phyloP scores from a whole-genome alignment of 2,113 vertebrate genomes.

The Trematomus loennbergii region DNA sequence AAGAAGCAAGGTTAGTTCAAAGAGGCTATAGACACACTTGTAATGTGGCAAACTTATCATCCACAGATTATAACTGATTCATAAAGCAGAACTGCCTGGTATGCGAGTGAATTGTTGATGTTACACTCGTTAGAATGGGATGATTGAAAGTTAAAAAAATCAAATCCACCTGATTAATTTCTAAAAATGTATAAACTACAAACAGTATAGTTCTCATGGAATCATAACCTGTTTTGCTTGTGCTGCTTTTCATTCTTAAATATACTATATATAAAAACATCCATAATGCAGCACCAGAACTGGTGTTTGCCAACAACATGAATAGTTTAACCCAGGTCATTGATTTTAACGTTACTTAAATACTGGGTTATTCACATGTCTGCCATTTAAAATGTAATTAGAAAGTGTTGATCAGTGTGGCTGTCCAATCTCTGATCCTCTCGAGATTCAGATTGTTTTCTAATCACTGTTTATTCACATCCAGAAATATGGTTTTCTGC shows the following conservation, averaged over 20 bases:
- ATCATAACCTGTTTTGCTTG: too few relatives aligned
- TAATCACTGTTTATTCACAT: slow-evolving; percentile 67
- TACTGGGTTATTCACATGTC: slow-evolving; percentile 46
- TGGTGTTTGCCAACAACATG: background rate
- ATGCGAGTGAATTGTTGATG: too few relatives aligned
- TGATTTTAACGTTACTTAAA: slow-evolving; percentile 40
- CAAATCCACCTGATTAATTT: background rate
- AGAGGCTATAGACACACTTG: background rate
- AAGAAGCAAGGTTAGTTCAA: background rate
- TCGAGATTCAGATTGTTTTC: slow-evolving; percentile 46
- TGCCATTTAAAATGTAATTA: slow-evolving; percentile 31
- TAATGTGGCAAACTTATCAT: background rate
- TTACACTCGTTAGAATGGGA: too few relatives aligned
- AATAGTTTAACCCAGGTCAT: background rate
- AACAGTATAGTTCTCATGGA: background rate
- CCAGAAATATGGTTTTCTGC: slow-evolving; percentile 35
- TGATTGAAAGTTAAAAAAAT: background rate
- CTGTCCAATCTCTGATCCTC: slow-evolving; percentile 62
- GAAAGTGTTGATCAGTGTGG: slow-evolving; percentile 34
- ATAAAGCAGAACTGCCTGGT: background rate
- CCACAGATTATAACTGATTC: background rate
- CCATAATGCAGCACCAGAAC: background rate
- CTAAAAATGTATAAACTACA: background rate
- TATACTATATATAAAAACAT: too few relatives aligned
- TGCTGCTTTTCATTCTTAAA: too few relatives aligned